Evolutionary conservation across 2,797 vertebrate species (phyloP).

Genomic region (Anguilla obscura): DNA sequence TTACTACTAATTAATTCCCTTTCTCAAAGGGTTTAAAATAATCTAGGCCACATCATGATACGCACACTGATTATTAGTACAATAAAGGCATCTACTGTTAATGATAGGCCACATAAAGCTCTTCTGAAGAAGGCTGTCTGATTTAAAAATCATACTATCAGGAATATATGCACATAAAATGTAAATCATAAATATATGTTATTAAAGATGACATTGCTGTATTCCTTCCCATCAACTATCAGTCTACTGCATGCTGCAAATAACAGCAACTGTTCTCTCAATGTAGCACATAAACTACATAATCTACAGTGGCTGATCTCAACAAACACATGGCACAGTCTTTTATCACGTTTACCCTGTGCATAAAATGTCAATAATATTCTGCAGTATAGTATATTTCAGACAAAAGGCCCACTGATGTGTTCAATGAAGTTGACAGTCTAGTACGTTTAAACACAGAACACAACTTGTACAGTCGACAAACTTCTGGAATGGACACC

Average conservation of each 20-base stretch:
- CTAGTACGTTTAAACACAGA: background rate
- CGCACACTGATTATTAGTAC: background rate
- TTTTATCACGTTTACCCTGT: background rate
- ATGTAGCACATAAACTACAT: background rate
- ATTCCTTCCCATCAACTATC: background rate
- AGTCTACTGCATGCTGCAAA: background rate
- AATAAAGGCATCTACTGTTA: slow-evolving; percentile 8
- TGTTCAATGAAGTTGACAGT: background rate
- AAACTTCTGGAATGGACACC: background rate
- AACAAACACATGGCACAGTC: background rate
- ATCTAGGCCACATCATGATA: background rate
- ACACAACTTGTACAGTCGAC: background rate
- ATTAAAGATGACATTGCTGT: slow-evolving; percentile 4
- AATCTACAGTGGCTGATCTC: background rate
- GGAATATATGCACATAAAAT: background rate
- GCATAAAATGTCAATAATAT: background rate
- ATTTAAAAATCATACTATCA: background rate
- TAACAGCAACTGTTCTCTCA: background rate
- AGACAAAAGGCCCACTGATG: background rate
- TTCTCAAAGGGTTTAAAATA: background rate
- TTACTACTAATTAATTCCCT: slow-evolving; percentile 13
- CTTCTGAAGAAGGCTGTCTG: background rate
- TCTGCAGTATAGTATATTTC: background rate
- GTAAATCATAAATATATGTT: background rate
- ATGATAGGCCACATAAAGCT: background rate